Evolutionary conservation across 2,888 invertebrate species (phyloP), one percentile per base, ranked within the genome.

Genomic region (Limulus polyphemus): DNA sequence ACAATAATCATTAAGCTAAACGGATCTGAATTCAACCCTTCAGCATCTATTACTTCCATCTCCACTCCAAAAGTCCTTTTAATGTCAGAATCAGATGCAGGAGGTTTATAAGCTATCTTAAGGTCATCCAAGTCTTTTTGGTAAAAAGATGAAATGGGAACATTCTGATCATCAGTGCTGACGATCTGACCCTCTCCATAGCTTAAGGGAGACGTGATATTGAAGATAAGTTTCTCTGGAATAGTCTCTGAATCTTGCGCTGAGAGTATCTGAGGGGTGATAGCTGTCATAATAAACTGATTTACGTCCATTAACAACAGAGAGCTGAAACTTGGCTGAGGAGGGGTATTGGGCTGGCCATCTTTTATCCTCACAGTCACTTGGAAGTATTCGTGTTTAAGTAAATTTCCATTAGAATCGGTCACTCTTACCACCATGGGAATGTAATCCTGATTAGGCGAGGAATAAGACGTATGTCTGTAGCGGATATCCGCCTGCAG

Each of bases 91-190:
- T 73, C 71, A 17, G 64, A 65, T 13, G 73, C 72, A 4, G 73
- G 73, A n/a, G 77, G 77, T 62, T 73, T 74, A 63, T 75, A 77
- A 1, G 75, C 76, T 51, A 77, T 75, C 68, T 75, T 76, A 51
- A 76, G 64, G 57, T 75, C 73, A 52, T 70, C 66, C 2, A 77
- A 62, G 63, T 76, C 76, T 60, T 71, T 69, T 62, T 76, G 76
- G 59, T 71, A 73, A 68, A 77, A 77, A 9, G 74, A 73, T n/a
- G 67, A 68, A 56, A 77, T 68, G 12, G 75, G 72, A 57, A 71
- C 64, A 57, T 72, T 71, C 47, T 71, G 71, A 65, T 77, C 75
- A 63, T 76, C 75, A 5, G 77, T 76, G 61, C 73, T 75, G 13
- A 77, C 74, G 16, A 77, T 71, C 12, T 68, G 63, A 10, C 77